A percentile compares a stretch with the other conserved stretches of the same genome.
phyloP scores from a whole-genome alignment of 2,888 invertebrate genomes.

The Drosophila subsilvestris region DNA sequence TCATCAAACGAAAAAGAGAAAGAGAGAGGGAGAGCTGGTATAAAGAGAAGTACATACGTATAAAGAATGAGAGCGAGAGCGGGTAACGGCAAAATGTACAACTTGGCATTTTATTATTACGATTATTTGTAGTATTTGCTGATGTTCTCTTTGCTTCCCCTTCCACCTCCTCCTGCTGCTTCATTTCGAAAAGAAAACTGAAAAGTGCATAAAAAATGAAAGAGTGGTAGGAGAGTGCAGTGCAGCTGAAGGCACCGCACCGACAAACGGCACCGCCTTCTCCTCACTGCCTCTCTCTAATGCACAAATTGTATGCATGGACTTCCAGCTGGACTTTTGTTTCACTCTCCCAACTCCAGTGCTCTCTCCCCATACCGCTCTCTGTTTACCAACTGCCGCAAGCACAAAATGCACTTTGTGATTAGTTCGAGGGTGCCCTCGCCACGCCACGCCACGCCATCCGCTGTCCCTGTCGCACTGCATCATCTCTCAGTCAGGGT shows the following conservation, averaged over 20 bases:
- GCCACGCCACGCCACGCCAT: slow-evolving; percentile 7
- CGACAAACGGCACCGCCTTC: slow-evolving; percentile 8
- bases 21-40: background rate
- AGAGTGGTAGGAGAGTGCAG: background rate
- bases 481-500: slow-evolving; percentile 19
- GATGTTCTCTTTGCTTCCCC: slow-evolving; percentile 30
- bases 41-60: too few relatives aligned
- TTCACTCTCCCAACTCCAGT: slow-evolving; percentile 18
- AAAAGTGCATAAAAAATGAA: slow-evolving; percentile 76
- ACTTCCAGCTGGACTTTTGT: slow-evolving; percentile 74
- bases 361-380: slow-evolving; percentile 10
- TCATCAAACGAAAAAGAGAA: slow-evolving; percentile 63
- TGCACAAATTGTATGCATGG: slow-evolving; percentile 72
- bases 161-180: slow-evolving; percentile 40
- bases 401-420: slow-evolving; percentile 78
- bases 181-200: slow-evolving; percentile 67
- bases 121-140: slow-evolving; percentile 79
- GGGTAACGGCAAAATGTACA: slow-evolving; percentile 64
- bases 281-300: slow-evolving; percentile 49
- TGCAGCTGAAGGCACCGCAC: slow-evolving; percentile 49
- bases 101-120: slow-evolving; percentile 80
- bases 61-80: slow-evolving; percentile 16
- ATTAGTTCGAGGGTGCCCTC: slow-evolving; percentile 75
- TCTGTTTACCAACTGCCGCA: slow-evolving; percentile 78
- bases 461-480: background rate